Evolutionary conservation across 2,888 invertebrate genomes (phyloP), one percentile per base, ranked within the genome.

Genomic region (Amphipyra tragopoginis): DNA sequence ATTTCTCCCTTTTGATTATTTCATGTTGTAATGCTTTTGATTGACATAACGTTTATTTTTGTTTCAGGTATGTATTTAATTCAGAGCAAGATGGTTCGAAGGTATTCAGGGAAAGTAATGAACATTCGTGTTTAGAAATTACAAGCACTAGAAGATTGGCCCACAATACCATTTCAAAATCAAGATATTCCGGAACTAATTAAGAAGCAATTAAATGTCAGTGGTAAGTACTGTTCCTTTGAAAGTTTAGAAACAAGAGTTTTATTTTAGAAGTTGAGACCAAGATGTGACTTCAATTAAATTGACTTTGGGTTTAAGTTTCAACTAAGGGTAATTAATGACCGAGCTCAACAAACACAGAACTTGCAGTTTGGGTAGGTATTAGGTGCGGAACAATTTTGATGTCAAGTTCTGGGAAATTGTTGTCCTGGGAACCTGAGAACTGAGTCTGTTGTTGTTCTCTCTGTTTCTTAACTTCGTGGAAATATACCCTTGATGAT

Each of bases 241-340:
- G 47, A 43, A 52, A 43, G 42, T 56, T 50, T 11, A 15, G 10
- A 6, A 48, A 40, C 21, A 40, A 36, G 11, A 29, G 45, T 33
- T 59, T 66, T 26, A 33, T 59, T 21, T 48, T 11, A 36, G 38
- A 49, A 61, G 15, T 10, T 26, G 15, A 0, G 47, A 29, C 11
- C 36, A 13, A 7, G 26, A 48, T 11, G 14, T 8, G 39, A 34
- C 15, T 56, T 42, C 48, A 48, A 21, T 67, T 55, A 49, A 40
- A 52, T 49, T 56, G 13, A 44, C 48, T 52, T 68, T 48, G 29
- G 33, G 61, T 62, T 56, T 52, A 8, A 44, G 44, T 60, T 60
- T 40, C 14, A 26, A 29, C 45, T 51, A 15, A 57, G 55, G 40
- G 10, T 64, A 43, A 51, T 56, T 56, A 55, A 64, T 64, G 33